phyloP scores from a whole-genome alignment of 2,797 vertebrate genomes.

The Sebastes melanostomus region DNA sequence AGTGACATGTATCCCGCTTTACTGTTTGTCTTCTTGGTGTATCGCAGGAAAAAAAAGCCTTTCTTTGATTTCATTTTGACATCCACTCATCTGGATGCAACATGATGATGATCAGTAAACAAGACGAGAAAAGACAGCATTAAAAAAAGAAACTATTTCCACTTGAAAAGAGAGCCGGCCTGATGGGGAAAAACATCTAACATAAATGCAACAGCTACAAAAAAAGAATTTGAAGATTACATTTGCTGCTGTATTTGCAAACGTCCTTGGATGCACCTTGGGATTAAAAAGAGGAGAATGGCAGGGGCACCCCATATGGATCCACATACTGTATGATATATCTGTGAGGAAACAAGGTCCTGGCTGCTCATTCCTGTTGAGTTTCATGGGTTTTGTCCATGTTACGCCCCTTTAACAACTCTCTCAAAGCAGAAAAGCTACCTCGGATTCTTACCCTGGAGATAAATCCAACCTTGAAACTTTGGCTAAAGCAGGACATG shows the following conservation, averaged over 20 bases:
- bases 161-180: not conserved
- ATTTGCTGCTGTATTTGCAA: not conserved
- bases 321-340: not conserved
- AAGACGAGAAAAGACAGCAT: not conserved
- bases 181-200: not conserved
- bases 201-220: not conserved
- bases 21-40: not conserved
- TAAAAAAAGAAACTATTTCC: not conserved
- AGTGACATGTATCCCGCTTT: not conserved
- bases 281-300: not conserved
- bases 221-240: not conserved
- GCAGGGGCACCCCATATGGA: not conserved
- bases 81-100: constrained; percentile 2
- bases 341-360: constrained; percentile 2
- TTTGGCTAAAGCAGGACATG: constrained; percentile 22
- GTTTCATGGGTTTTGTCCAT: constrained; percentile 3
- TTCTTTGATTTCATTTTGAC: not conserved
- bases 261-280: constrained; percentile 1
- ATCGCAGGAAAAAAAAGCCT: not conserved
- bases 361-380: constrained; percentile 14
- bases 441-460: not conserved
- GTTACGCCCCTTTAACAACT: constrained; percentile 10
- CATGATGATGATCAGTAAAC: not conserved
- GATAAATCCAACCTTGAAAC: constrained; percentile 51
- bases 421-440: constrained; percentile 11